phyloP scores from a whole-genome alignment of 35 echinoderm and acorn worm genomes.

The Holothuria glaberrima region DNA sequence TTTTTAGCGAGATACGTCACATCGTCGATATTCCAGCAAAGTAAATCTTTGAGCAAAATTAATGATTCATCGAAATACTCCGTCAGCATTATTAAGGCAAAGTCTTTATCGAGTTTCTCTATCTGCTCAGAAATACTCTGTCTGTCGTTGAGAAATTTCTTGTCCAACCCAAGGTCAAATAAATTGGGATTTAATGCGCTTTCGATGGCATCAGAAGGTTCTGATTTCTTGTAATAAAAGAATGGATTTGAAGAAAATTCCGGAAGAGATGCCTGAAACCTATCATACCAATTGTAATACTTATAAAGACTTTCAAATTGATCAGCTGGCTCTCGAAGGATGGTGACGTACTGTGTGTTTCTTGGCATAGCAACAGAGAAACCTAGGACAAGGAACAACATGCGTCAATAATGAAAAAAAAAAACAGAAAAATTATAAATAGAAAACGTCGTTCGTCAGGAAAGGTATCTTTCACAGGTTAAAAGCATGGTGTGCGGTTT shows the following conservation, averaged over 20 bases:
- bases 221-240: constrained; percentile 46
- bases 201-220: neutral
- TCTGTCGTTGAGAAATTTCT: constrained; percentile 11
- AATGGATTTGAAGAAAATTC: constrained; percentile 40
- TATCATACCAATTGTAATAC: constrained; percentile 45
- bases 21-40: constrained; percentile 2
- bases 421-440: too few relatives aligned
- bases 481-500: too few relatives aligned
- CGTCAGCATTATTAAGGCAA: constrained; percentile 5
- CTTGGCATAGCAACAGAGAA: constrained; percentile 38
- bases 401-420: too few relatives aligned
- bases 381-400: neutral
- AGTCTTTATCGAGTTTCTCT: neutral
- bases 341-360: constrained; percentile 47
- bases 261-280: neutral
- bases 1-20: constrained; percentile 13
- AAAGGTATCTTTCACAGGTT: too few relatives aligned
- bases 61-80: constrained; percentile 40
- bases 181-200: constrained; percentile 52
- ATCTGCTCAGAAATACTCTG: constrained; percentile 8
- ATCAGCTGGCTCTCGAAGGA: constrained; percentile 38
- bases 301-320: constrained; percentile 64
- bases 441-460: too few relatives aligned
- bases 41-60: constrained; percentile 13
- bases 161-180: constrained; percentile 51